Percentiles rank a stretch among this genome's conserved stretches.
Conservation (phyloP, 1,140 invertebrate genomes). For the Penaeus japonicus region DNA sequence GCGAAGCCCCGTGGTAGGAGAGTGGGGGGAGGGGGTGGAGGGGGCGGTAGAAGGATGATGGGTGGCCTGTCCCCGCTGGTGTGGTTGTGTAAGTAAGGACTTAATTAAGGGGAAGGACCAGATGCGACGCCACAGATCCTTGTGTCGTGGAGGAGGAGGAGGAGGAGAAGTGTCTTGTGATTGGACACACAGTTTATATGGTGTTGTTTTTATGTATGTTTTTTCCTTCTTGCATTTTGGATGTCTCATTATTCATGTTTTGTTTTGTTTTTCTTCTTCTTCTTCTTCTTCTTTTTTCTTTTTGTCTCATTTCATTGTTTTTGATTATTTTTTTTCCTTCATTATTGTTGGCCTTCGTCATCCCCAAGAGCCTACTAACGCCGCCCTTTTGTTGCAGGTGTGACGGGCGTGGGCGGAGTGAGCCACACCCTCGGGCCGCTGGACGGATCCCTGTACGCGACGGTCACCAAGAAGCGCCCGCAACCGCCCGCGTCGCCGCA, state of each 20-base stretch:
- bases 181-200: not conserved
- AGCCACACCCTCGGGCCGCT: constrained; percentile 79
- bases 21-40: not conserved
- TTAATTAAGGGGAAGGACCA: not conserved
- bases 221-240: not conserved
- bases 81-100: no score
- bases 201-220: not conserved
- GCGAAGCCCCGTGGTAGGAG: not conserved
- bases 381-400: constrained; percentile 39
- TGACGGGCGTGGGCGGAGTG: constrained; percentile 47
- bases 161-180: not conserved
- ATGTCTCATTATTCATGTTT: no score
- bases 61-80: no score
- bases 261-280: no score
- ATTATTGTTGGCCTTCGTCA: no score
- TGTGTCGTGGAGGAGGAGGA: not conserved
- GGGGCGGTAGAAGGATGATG: not conserved
- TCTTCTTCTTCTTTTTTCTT: no score
- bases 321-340: not conserved
- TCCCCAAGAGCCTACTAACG: not conserved
- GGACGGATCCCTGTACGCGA: constrained; percentile 89
- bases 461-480: constrained; percentile 70
- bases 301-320: no score
- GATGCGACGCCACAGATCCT: not conserved
- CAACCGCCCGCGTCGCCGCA: constrained; percentile 47